phyloP scores from a whole-genome alignment of 2,888 invertebrate species.

The Tethea ocularis region DNA sequence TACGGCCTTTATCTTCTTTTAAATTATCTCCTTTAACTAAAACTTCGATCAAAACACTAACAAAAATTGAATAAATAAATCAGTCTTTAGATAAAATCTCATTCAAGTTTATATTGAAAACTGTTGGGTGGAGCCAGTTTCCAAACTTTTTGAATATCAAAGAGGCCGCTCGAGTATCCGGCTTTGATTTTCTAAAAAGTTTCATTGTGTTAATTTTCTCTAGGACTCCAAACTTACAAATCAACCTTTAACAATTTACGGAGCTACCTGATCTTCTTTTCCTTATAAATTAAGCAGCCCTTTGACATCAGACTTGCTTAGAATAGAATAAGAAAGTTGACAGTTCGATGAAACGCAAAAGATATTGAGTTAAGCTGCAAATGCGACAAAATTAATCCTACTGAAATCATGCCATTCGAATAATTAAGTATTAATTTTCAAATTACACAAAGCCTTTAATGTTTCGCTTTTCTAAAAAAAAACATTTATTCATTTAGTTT shows the following conservation, averaged over 20 bases:
- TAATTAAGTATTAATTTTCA: no score
- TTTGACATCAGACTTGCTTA: not conserved
- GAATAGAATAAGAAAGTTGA: no score
- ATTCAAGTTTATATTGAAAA: slow-evolving; percentile 18
- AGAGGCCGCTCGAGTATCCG: slow-evolving; percentile 9
- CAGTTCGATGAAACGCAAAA: no score
- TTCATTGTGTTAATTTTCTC: slow-evolving; percentile 21
- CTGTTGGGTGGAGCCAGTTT: slow-evolving; percentile 1
- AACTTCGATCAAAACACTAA: not conserved
- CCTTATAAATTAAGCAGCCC: not conserved
- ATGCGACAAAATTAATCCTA: no score
- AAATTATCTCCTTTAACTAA: not conserved
- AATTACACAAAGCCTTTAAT: no score
- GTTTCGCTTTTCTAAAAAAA: no score
- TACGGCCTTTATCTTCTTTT: no score
- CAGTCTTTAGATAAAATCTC: slow-evolving; percentile 13
- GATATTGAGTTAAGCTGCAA: no score
- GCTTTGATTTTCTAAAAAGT: slow-evolving; percentile 26
- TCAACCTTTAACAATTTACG: not conserved
- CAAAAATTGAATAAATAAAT: not conserved
- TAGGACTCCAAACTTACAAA: not conserved
- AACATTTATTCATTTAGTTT: no score
- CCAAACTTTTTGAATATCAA: slow-evolving; percentile 5
- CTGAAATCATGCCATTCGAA: no score
- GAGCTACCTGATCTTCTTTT: not conserved